These are phyloP conservation scores for Poliocrania exsul DNA, from an alignment of 2,797 vertebrate species.

Conservation along the genomic window DNA sequence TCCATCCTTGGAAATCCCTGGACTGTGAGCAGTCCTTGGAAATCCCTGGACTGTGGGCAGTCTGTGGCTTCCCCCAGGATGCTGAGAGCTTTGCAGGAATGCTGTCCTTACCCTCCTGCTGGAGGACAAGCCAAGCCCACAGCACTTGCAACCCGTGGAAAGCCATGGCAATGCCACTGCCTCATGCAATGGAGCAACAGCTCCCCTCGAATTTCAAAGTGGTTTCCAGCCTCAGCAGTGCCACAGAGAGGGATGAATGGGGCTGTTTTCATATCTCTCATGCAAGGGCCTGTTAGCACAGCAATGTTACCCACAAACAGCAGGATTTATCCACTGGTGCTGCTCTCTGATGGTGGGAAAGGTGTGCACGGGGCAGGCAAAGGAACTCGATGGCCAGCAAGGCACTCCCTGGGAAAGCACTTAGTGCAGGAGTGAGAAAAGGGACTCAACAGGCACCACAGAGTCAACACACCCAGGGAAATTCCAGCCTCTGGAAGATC, in stretches of 20 bases:
- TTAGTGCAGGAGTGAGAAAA: neutral
- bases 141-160: neutral
- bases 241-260: constrained; percentile 4
- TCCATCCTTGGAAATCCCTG: neutral
- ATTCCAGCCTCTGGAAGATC: neutral
- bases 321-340: neutral
- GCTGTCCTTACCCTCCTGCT: neutral
- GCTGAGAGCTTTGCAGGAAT: neutral
- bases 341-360: neutral
- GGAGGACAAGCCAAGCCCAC: neutral
- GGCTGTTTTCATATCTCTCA: neutral
- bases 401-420: constrained; percentile 59
- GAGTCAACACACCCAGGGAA: constrained; percentile 38
- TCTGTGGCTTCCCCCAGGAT: neutral
- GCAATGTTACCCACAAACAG: neutral
- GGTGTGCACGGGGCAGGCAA: neutral
- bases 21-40: neutral
- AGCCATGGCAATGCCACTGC: neutral
- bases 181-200: neutral
- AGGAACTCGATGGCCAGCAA: neutral
- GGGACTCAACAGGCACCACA: neutral
- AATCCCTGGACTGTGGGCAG: neutral
- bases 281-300: constrained; percentile 2
- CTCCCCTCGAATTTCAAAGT: constrained; percentile 32
- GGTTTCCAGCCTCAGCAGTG: neutral